Percentiles rank a stretch among this genome's conserved stretches.
Conservation (phyloP, 2,888 invertebrate genomes). For the Agrochola macilenta region DNA sequence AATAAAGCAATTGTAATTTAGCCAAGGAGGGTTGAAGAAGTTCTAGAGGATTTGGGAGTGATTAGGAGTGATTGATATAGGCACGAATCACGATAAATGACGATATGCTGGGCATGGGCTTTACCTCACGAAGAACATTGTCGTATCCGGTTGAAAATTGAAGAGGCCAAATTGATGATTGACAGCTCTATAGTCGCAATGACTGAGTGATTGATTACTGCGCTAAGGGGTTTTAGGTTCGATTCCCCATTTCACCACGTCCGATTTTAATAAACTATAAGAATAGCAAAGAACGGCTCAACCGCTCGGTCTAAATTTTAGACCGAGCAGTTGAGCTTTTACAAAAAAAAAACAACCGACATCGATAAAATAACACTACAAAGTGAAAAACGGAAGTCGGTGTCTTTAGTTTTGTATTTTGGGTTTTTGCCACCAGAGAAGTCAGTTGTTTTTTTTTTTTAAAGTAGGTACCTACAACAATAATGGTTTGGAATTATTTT, state of each 20-base stretch:
- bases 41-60: too few species aligned
- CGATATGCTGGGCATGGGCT: too few species aligned
- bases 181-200: not conserved
- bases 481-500: too few species aligned
- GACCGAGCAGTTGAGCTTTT: too few species aligned
- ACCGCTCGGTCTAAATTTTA: not conserved
- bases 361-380: too few species aligned
- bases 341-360: too few species aligned
- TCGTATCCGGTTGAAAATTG: not conserved
- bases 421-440: too few species aligned
- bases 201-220: not conserved
- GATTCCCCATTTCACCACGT: not conserved
- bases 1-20: not conserved
- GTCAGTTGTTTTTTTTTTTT: too few species aligned
- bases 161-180: not conserved
- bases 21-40: not conserved
- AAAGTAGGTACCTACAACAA: too few species aligned
- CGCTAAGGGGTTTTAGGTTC: not conserved
- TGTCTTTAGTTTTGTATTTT: too few species aligned
- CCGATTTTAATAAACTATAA: not conserved
- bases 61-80: too few species aligned
- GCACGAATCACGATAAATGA: not conserved
- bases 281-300: not conserved
- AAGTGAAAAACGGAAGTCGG: too few species aligned
- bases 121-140: not conserved